phyloP scores from a whole-genome alignment of 1,140 invertebrate genomes.

The Zaprionus vittiger region DNA sequence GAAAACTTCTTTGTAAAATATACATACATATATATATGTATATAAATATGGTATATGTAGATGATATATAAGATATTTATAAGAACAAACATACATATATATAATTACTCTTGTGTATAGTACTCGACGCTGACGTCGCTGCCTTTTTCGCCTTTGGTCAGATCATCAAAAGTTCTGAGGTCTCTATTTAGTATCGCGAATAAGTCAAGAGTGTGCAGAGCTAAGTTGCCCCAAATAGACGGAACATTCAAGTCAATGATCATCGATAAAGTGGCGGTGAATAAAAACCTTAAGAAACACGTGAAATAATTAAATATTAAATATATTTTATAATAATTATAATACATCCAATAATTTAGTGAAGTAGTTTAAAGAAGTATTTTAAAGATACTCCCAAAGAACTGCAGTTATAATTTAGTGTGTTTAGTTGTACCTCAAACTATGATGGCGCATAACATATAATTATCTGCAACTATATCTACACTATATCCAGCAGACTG shows the following conservation, averaged over 20 bases:
- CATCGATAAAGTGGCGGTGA: not conserved
- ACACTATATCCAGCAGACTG: not conserved
- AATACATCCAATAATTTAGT: not conserved
- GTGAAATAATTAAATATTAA: too few species aligned
- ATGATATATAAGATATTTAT: not conserved
- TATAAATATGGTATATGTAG: slow-evolving; percentile 5
- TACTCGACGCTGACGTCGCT: slow-evolving; percentile 39
- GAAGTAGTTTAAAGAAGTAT: not conserved
- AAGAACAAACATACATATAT: slow-evolving; percentile 36
- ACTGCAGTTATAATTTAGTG: not conserved
- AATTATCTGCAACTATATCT: not conserved
- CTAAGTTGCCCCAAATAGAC: slow-evolving; percentile 1
- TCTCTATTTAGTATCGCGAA: slow-evolving; percentile 39
- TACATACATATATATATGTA: not conserved
- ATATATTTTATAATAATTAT: too few species aligned
- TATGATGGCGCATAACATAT: not conserved
- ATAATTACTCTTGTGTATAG: slow-evolving; percentile 64
- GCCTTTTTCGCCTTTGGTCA: slow-evolving; percentile 8
- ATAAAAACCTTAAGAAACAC: not conserved
- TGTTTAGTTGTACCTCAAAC: not conserved
- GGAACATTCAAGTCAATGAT: not conserved
- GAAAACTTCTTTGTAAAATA: not conserved
- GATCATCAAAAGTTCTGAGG: slow-evolving; percentile 4
- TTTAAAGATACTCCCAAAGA: not conserved
- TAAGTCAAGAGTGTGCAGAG: slow-evolving; percentile 49